Conservation (phyloP, 2,113 vertebrate genomes). For the Xyliphius kryptos region DNA sequence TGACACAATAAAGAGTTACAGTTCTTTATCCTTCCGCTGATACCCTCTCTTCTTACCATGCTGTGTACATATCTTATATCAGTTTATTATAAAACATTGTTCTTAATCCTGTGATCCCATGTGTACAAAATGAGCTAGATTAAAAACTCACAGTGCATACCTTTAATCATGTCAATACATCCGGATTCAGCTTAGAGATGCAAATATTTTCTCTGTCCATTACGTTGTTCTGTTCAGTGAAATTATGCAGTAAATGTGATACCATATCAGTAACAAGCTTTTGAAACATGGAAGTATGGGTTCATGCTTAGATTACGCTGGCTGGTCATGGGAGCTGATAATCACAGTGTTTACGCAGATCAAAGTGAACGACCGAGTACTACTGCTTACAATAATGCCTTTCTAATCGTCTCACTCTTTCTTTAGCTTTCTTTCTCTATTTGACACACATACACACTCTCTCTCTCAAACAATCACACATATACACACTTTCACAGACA, state of each 20-base stretch:
- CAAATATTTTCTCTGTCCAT: slow-evolving; percentile 11
- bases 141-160: too few species aligned
- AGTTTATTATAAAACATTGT: too few species aligned
- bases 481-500: neutral
- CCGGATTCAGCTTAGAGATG: slow-evolving; percentile 7
- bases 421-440: neutral
- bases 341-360: slow-evolving; percentile 27
- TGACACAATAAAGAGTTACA: too few species aligned
- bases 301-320: slow-evolving; percentile 20
- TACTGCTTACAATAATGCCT: slow-evolving; percentile 11
- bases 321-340: slow-evolving; percentile 30
- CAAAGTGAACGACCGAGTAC: slow-evolving; percentile 16
- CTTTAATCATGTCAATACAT: too few species aligned
- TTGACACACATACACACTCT: too few species aligned
- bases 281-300: slow-evolving; percentile 17
- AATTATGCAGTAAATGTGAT: slow-evolving; percentile 21
- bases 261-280: slow-evolving; percentile 6
- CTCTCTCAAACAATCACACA: neutral
- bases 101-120: too few species aligned
- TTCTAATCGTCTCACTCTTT: neutral
- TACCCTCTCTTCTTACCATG: too few species aligned
- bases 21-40: too few species aligned
- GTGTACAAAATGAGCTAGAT: too few species aligned
- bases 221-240: slow-evolving; percentile 10
- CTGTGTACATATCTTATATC: too few species aligned